These are phyloP conservation scores for Neolamprologus toae DNA, from an alignment of 2,113 vertebrate genomes.

Conservation along the genomic window DNA sequence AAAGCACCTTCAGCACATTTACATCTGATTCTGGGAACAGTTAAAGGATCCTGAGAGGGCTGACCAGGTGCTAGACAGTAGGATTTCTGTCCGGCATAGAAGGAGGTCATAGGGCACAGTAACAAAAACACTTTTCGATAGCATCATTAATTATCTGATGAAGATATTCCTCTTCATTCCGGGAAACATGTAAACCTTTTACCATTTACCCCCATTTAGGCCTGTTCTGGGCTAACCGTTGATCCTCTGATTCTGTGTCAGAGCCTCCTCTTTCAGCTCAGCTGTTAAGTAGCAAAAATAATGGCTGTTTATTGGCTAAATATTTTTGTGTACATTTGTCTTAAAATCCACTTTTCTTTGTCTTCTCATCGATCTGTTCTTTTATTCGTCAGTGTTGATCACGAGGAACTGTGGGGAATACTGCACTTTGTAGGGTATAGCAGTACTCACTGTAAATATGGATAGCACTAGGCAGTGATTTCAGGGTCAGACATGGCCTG, in stretches of 20 bases:
- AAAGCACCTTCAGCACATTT: neutral
- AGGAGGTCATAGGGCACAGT: neutral
- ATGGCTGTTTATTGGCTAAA: neutral
- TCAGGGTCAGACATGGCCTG: neutral
- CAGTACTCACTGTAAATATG: neutral
- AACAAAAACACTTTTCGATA: neutral
- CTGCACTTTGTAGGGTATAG: neutral
- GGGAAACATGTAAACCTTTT: fast-evolving
- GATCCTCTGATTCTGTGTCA: neutral
- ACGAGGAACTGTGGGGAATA: neutral
- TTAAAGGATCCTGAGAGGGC: neutral
- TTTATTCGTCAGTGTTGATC: neutral
- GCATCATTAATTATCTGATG: neutral
- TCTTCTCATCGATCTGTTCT: neutral
- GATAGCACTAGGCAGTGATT: neutral
- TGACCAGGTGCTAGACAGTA: neutral
- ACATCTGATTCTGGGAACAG: neutral
- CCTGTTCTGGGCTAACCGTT: neutral
- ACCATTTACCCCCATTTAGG: neutral
- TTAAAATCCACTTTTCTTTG: neutral
- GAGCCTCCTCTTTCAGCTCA: neutral
- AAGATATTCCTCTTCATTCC: neutral
- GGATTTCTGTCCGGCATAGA: neutral
- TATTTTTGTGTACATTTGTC: neutral
- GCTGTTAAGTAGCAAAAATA: neutral